These are phyloP conservation scores for Ageneiosus marmoratus DNA, from an alignment of 2,113 vertebrate genomes.

Conservation along the genomic window DNA sequence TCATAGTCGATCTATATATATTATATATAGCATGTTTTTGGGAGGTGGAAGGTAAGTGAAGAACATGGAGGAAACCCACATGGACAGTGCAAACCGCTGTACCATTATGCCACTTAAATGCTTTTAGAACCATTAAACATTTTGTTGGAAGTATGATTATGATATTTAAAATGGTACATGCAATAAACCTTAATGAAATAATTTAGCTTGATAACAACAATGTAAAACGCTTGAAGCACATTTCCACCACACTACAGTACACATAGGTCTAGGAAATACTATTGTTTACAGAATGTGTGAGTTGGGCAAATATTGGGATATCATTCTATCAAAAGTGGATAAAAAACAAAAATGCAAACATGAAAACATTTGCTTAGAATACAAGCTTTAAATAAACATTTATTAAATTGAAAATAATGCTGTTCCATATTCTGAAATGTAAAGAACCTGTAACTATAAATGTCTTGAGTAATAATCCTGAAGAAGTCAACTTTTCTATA, in stretches of 20 bases:
- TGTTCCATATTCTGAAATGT: slow-evolving; percentile 60
- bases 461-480: not conserved
- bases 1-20: not conserved
- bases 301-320: slow-evolving; percentile 9
- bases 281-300: slow-evolving; percentile 4
- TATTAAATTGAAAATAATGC: slow-evolving; percentile 58
- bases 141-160: not conserved
- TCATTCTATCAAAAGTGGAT: slow-evolving; percentile 28
- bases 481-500: not conserved
- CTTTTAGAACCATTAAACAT: not conserved
- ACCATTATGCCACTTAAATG: not conserved
- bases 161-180: not conserved
- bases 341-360: not conserved
- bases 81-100: not conserved
- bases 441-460: slow-evolving; percentile 41
- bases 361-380: slow-evolving; percentile 1
- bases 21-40: not conserved
- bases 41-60: not conserved
- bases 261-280: not conserved
- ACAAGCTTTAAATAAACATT: slow-evolving; percentile 53
- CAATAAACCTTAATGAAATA: not conserved
- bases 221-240: slow-evolving; percentile 8
- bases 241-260: slow-evolving; percentile 5
- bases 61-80: not conserved
- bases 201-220: not conserved